Conservation (phyloP, 30 jellyfish, hydroid and myxozoan species). For the Cassiopea andromeda region DNA sequence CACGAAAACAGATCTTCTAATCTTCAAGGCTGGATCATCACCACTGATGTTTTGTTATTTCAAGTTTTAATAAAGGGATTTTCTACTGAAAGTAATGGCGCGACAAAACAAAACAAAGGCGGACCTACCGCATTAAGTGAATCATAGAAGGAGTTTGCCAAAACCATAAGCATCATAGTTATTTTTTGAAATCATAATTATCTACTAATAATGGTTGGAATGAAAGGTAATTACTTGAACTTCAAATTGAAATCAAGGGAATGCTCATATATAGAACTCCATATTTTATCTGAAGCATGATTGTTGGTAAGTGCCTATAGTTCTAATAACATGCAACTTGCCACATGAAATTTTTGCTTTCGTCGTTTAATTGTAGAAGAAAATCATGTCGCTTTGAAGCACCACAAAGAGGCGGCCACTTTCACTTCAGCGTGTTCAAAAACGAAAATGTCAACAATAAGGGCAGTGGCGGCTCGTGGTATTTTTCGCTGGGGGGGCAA, state of each 20-base stretch:
- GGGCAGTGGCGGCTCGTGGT: no score
- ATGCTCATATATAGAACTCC: neutral
- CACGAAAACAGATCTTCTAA: neutral
- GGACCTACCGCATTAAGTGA: constrained; percentile 43
- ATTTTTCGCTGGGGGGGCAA: no score
- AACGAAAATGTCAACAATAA: no score
- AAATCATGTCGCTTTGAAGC: no score
- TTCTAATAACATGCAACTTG: neutral
- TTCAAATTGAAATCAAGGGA: constrained; percentile 1
- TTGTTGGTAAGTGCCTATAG: neutral
- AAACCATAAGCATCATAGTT: constrained; percentile 3
- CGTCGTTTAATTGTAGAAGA: no score
- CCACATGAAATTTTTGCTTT: no score
- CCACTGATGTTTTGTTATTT: neutral
- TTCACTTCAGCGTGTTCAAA: no score
- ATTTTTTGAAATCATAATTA: neutral
- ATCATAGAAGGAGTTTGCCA: neutral
- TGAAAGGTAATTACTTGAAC: constrained; percentile 1
- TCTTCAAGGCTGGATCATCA: neutral
- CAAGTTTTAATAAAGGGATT: neutral
- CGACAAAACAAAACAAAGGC: neutral
- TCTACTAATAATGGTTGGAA: neutral
- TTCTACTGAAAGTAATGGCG: neutral
- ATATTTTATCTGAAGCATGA: neutral
- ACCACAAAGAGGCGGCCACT: no score